Evolutionary conservation across 64 coral and sea anemone species (phyloP).

Genomic region (Montipora foliosa): DNA sequence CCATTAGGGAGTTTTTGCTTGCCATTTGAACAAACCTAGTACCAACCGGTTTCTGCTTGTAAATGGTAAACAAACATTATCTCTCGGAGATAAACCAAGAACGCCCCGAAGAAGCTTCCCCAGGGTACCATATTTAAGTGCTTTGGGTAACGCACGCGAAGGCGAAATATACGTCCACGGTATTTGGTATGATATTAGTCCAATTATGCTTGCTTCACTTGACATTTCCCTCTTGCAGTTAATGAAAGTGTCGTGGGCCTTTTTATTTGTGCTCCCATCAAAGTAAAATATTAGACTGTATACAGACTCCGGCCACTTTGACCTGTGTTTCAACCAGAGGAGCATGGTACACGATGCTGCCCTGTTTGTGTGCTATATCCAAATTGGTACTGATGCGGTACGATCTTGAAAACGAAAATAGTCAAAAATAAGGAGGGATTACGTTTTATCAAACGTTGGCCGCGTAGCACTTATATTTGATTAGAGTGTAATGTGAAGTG

Average conservation of each 20-base stretch:
- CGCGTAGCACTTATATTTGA: neutral
- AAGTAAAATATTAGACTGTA: constrained; percentile 84
- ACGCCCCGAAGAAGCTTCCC: constrained; percentile 75
- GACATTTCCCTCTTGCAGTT: constrained; percentile 60
- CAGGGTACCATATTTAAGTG: constrained; percentile 32
- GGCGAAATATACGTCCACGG: constrained; percentile 69
- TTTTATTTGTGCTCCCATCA: constrained; percentile 12
- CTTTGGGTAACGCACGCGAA: constrained; percentile 47
- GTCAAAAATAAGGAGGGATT: neutral
- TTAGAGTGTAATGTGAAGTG: no score
- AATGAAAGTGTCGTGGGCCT: constrained; percentile 66
- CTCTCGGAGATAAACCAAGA: constrained; percentile 51
- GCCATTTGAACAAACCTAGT: no score
- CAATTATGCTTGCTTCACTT: constrained; percentile 25
- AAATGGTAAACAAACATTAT: neutral
- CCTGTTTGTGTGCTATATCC: constrained; percentile 33
- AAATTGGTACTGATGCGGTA: constrained; percentile 1
- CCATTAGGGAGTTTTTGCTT: no score
- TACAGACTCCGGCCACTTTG: constrained; percentile 41
- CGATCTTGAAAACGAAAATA: neutral
- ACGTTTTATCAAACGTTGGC: neutral
- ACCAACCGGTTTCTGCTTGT: no score
- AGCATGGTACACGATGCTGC: constrained; percentile 50
- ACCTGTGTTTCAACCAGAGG: constrained; percentile 36
- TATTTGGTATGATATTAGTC: constrained; percentile 63